Conservation (phyloP, 53 echinoderm and acorn worm species). For the Stichopus horrens region DNA sequence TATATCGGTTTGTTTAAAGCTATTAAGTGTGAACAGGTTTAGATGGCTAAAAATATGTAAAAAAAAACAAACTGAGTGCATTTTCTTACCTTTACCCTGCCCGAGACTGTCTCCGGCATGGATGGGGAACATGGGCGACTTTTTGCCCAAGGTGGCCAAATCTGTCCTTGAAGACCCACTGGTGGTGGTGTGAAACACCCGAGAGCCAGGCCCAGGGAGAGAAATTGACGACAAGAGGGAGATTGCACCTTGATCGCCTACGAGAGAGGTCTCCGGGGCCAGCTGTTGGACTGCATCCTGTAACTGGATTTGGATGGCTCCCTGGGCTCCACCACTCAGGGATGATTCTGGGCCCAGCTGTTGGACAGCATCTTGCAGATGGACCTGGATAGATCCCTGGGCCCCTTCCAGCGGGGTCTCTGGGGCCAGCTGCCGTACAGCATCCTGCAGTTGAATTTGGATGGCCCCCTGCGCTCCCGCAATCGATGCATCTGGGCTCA, state of each 20-base stretch:
- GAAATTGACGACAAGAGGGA: conserved; percentile 20
- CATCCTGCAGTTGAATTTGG: conserved; percentile 33
- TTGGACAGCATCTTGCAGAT: conserved; percentile 33
- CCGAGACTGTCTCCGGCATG: neutral
- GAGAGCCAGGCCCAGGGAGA: conserved; percentile 28
- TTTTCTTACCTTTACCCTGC: neutral
- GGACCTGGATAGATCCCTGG: conserved; percentile 22
- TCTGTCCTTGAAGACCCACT: conserved; percentile 76
- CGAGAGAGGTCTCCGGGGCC: conserved; percentile 22
- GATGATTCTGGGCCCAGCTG: conserved; percentile 15
- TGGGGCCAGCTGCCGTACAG: conserved; percentile 12
- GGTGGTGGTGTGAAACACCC: conserved; percentile 58
- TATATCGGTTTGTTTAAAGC: too few species aligned
- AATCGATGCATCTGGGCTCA: conserved; percentile 14
- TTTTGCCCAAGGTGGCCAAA: conserved; percentile 36
- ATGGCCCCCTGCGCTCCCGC: conserved; percentile 5
- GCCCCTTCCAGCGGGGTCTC: conserved; percentile 15
- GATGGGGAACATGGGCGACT: conserved; percentile 35
- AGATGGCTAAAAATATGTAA: too few species aligned
- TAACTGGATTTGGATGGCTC: conserved; percentile 19
- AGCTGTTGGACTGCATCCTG: neutral
- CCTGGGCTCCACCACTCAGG: conserved; percentile 23
- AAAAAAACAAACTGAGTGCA: too few species aligned
- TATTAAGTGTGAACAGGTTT: too few species aligned
- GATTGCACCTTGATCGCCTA: conserved; percentile 18